These are phyloP conservation scores for Drosophila atroscutellata DNA, from an alignment of 2,888 invertebrate species.

Conservation along the genomic window DNA sequence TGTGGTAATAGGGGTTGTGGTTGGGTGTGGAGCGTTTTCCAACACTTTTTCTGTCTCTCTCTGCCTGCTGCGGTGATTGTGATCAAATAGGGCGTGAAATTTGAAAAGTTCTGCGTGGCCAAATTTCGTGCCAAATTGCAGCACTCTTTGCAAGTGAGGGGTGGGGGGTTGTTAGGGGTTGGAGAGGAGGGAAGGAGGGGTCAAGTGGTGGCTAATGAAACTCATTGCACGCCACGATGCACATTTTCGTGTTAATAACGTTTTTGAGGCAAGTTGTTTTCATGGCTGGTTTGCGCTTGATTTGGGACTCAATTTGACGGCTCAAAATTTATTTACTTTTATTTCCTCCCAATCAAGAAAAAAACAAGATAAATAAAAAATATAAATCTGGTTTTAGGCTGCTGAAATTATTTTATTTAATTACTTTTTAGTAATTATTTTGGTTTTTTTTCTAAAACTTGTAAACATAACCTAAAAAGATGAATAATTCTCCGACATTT, in stretches of 20 bases:
- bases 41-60: neutral
- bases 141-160: neutral
- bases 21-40: neutral
- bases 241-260: constrained; percentile 2
- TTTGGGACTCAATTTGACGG: constrained; percentile 13
- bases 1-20: neutral
- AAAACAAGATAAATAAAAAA: too few relatives aligned
- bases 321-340: constrained; percentile 32
- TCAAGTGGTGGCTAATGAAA: constrained; percentile 30
- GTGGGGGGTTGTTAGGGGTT: neutral
- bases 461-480: neutral
- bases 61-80: neutral
- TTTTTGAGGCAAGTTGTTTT: neutral
- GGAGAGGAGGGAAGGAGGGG: neutral
- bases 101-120: constrained; percentile 50
- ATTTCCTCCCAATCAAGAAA: constrained; percentile 23
- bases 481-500: neutral
- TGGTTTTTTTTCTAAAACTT: neutral
- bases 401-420: neutral
- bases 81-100: constrained; percentile 61
- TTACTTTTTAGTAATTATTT: neutral
- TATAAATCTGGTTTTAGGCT: too few relatives aligned
- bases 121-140: constrained; percentile 41
- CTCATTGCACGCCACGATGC: constrained; percentile 38
- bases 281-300: neutral